Evolutionary conservation across 37 sponge, comb jelly and placozoan genomes (phyloP).

Genomic region (Axinella damicornis): DNA sequence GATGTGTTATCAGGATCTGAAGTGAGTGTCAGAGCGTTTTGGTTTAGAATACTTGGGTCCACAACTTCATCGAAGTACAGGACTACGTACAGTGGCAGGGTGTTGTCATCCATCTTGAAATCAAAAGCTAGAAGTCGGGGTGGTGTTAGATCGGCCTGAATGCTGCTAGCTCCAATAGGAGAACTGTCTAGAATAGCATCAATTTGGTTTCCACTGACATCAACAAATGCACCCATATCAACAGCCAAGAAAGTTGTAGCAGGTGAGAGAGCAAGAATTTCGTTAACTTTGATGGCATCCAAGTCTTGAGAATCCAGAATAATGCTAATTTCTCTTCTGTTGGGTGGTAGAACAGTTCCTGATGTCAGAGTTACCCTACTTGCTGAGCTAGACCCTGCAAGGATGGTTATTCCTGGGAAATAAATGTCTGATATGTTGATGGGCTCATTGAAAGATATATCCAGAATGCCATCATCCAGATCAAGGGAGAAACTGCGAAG

Average conservation of each 20-base stretch:
- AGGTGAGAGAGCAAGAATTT: constrained; percentile 57
- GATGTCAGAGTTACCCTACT: constrained; percentile 50
- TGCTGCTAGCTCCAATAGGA: constrained; percentile 30
- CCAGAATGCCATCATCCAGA: constrained; percentile 56
- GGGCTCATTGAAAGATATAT: constrained; percentile 80
- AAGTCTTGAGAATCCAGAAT: constrained; percentile 54
- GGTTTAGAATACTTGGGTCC: constrained; percentile 36
- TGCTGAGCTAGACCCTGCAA: constrained; percentile 45
- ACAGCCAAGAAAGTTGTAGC: constrained; percentile 71
- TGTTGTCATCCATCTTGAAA: constrained; percentile 80
- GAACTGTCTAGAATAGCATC: constrained; percentile 3
- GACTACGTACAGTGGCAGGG: constrained; percentile 74
- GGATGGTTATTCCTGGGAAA: constrained; percentile 44
- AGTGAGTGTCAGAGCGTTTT: constrained; percentile 43
- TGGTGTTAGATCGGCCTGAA: constrained; percentile 60
- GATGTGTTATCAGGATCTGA: constrained; percentile 12
- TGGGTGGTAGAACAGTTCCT: constrained; percentile 38
- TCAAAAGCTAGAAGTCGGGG: constrained; percentile 81
- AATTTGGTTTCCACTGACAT: constrained; percentile 72
- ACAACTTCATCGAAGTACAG: constrained; percentile 88
- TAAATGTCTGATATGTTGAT: constrained; percentile 59
- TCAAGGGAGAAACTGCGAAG: constrained; percentile 66
- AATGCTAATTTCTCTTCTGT: constrained; percentile 52
- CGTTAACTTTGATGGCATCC: constrained; percentile 52
- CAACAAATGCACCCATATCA: constrained; percentile 51